Evolutionary conservation across 2,797 vertebrate genomes (phyloP).

Genomic region (Cephalopachus bancanus): DNA sequence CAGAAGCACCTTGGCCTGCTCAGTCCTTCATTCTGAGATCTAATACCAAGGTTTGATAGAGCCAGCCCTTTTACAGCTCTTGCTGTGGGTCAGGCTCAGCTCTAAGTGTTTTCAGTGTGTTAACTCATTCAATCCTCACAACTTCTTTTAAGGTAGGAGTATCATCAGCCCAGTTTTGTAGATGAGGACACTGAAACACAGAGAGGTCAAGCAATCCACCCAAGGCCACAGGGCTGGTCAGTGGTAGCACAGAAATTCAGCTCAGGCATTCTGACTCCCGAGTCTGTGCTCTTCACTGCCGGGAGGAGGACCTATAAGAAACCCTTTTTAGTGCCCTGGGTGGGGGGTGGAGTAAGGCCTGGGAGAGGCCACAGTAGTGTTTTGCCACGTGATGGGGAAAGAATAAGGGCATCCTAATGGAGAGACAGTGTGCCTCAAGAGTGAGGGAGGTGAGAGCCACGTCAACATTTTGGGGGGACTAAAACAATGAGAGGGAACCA

Average conservation of each 20-base stretch:
- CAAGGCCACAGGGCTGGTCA: background rate
- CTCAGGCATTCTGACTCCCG: background rate
- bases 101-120: background rate
- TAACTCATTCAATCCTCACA: background rate
- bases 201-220: background rate
- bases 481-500: background rate
- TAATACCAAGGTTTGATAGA: background rate
- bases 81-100: background rate
- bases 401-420: background rate
- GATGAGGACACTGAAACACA: background rate
- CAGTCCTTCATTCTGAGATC: background rate
- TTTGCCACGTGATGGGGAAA: background rate
- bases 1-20: background rate
- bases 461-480: background rate
- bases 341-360: background rate
- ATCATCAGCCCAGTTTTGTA: background rate
- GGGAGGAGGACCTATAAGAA: background rate
- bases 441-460: background rate
- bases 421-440: background rate
- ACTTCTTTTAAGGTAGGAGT: background rate
- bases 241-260: background rate
- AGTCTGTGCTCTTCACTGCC: background rate
- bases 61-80: background rate
- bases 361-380: background rate
- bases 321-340: background rate